A percentile compares a stretch with the other conserved stretches of the same genome.
phyloP scores from a whole-genome alignment of 2,113 vertebrate genomes.

The Mastomys natalensis region DNA sequence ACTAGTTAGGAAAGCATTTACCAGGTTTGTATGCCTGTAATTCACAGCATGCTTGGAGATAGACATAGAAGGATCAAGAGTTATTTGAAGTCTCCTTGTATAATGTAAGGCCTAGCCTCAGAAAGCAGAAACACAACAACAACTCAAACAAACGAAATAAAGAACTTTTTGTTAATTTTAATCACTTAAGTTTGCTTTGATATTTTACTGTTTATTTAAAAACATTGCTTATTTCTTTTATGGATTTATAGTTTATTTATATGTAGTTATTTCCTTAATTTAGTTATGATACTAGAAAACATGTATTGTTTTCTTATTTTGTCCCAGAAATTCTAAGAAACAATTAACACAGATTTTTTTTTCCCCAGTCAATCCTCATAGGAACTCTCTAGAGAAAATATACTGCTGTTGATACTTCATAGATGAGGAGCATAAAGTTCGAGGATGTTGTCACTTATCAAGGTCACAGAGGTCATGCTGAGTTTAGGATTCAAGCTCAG shows the following conservation, averaged over 20 bases:
- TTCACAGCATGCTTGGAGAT: not conserved
- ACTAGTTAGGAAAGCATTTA: not conserved
- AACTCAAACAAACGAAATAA: not conserved
- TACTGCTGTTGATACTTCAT: not conserved
- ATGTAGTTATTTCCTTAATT: not conserved
- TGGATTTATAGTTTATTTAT: not conserved
- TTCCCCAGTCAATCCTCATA: not conserved
- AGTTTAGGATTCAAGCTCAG: not conserved
- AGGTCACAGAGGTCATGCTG: accelerated
- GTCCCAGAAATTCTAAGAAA: not conserved
- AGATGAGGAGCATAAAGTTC: not conserved
- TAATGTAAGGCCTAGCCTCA: not conserved
- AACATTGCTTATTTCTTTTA: not conserved
- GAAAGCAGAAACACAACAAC: not conserved
- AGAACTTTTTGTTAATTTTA: not conserved
- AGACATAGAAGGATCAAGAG: not conserved
- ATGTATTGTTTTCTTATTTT: conserved; percentile 5
- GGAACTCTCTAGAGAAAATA: not conserved
- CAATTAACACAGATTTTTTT: not conserved
- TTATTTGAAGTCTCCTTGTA: not conserved
- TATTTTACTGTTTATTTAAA: conserved; percentile 3
- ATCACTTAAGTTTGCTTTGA: not conserved
- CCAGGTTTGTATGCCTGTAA: not conserved
- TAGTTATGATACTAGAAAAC: not conserved
- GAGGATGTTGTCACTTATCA: not conserved